Evolutionary conservation across 2,113 vertebrate species (phyloP), one percentile per base, ranked within the genome.

Genomic region (Dasyornis broadbenti): DNA sequence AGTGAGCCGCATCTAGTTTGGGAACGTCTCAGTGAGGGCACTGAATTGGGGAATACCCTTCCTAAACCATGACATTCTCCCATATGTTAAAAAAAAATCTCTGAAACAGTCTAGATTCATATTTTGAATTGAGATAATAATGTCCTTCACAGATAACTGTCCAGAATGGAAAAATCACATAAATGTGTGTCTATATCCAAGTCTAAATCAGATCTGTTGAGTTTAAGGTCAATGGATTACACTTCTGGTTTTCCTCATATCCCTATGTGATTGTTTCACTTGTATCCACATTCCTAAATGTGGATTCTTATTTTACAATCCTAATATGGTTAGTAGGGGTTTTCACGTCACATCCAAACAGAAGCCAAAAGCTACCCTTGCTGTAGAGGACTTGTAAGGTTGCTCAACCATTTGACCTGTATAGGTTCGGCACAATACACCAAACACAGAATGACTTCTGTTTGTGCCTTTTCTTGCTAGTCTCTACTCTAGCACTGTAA

Each of bases 1-100:
- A 45, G 18, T 14, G n/a, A 52, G 35, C 3, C 0, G 0, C 9
- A 39, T 52, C 4, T 39, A 19, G 6, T 44, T 52, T 73, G 37
- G 33, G 64, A 39, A 44, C 45, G 13, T 73, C 40, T 52, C 19
- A 0, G 5, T 20, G 69, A 27, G 15, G 19, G 10, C 7, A 17
- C 2, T 59, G 45, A 59, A 30, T 33, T 59, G 23, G 11, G 10
- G 7, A 52, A 7, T 33, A 30, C 4, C 45, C 30, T 39, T 45
- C 13, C n/a, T 59, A 73, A 81, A 39, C 13, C 24, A n/a, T 0
- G 1, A 30, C 9, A 75, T 53, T 39, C 7, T 52, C 8, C 7
- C 9, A 39, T 12, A 7, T 61, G 47, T 18, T 63, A 57, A 65
- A 8, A n/a, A 10, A 40, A n/a, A 13, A 40, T n/a, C 17, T 52